A percentile compares a stretch with the other conserved stretches of the same genome.
These are phyloP conservation scores for Phainopepla nitens DNA, from an alignment of 2,113 vertebrate species.

Conservation along the genomic window DNA sequence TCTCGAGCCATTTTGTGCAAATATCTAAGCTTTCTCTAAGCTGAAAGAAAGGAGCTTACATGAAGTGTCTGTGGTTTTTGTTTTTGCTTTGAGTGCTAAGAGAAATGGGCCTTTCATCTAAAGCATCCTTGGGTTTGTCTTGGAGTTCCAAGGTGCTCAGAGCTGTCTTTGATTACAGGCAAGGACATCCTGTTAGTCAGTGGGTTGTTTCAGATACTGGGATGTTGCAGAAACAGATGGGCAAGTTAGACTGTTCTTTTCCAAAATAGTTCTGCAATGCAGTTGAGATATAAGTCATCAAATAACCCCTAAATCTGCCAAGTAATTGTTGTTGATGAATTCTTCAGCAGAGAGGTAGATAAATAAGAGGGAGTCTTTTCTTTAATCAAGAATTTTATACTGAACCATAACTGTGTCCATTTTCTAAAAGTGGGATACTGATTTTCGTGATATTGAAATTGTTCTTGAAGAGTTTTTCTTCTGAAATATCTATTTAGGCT, in stretches of 20 bases:
- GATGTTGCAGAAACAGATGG: neutral
- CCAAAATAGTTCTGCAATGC: neutral
- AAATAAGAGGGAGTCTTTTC: neutral
- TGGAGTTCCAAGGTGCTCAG: neutral
- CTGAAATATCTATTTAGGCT: neutral
- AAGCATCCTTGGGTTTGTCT: neutral
- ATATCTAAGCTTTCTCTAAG: neutral
- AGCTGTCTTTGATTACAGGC: neutral
- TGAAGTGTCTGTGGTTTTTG: neutral
- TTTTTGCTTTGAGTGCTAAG: neutral
- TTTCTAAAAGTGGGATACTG: neutral
- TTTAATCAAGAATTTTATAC: neutral
- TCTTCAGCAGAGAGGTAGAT: neutral
- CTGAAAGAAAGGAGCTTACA: neutral
- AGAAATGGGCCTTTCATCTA: neutral
- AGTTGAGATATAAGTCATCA: neutral
- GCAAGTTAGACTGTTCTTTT: neutral
- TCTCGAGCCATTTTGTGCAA: neutral
- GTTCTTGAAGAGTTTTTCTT: neutral
- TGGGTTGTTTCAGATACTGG: neutral
- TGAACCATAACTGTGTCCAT: neutral
- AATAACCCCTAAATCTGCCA: neutral
- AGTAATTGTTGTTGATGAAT: neutral
- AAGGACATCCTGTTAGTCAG: neutral
- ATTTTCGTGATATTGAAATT: neutral